A percentile compares a stretch with the other conserved stretches of the same genome.
Conservation (phyloP, 1,140 invertebrate genomes). For the Drosophila mojavensis region DNA sequence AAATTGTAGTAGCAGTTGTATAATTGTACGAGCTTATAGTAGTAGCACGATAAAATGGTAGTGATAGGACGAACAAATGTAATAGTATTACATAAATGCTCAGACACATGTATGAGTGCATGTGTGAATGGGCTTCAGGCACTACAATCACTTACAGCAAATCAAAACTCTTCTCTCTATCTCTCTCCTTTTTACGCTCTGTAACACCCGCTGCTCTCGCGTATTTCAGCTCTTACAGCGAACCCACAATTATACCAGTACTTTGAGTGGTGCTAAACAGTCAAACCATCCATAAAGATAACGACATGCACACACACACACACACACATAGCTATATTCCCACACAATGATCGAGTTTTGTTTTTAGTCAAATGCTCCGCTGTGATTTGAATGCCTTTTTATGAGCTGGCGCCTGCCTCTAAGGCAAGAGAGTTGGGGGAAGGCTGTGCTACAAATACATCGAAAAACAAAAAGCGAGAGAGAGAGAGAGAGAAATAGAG, state of each 20-base stretch:
- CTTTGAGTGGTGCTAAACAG: constrained; percentile 40
- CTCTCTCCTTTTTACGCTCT: background rate
- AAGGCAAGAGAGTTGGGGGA: background rate
- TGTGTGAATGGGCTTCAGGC: no score
- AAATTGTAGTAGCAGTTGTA: no score
- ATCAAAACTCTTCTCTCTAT: no score
- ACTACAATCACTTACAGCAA: no score
- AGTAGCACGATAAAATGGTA: no score
- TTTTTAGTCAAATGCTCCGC: constrained; percentile 52
- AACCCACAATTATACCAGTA: background rate
- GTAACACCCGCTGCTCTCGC: background rate
- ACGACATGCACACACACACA: constrained; percentile 9
- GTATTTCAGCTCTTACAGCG: background rate
- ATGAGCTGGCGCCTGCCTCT: constrained; percentile 47
- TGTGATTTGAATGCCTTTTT: constrained; percentile 62
- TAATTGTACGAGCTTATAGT: no score
- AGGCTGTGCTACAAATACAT: no score
- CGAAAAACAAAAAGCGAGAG: no score
- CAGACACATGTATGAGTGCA: no score
- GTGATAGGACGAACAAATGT: no score
- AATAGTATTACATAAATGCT: no score
- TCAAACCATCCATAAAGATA: constrained; percentile 55
- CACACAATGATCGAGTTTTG: constrained; percentile 39
- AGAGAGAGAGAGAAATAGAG: background rate
- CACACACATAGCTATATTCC: constrained; percentile 12